phyloP scores from a whole-genome alignment of 2,888 invertebrate species.

The Octodonta nipae region DNA sequence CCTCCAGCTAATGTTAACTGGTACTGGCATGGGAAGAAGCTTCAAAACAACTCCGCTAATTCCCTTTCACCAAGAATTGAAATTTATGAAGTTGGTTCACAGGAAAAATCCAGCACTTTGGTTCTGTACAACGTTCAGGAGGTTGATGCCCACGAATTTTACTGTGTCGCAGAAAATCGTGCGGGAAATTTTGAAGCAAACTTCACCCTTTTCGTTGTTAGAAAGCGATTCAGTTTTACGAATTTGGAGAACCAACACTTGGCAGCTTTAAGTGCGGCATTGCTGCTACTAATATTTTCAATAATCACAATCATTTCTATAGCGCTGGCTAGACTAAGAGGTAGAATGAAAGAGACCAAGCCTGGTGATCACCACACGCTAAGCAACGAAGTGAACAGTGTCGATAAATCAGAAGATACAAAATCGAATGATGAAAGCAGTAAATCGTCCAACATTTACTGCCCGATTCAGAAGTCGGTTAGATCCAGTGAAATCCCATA shows the following conservation, averaged over 20 bases:
- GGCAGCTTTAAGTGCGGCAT: constrained; percentile 69
- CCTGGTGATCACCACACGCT: neutral
- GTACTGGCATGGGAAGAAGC: constrained; percentile 72
- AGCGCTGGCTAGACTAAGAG: constrained; percentile 57
- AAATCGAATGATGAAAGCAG: constrained; percentile 38
- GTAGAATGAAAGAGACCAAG: too few relatives aligned
- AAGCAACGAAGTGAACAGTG: constrained; percentile 48
- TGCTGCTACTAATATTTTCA: constrained; percentile 63
- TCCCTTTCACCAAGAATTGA: constrained; percentile 64
- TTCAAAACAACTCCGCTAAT: constrained; percentile 65
- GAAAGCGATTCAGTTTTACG: constrained; percentile 64
- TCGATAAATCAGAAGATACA: constrained; percentile 24
- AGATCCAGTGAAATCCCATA: constrained; percentile 41
- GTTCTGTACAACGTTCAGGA: constrained; percentile 72
- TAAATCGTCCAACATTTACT: neutral
- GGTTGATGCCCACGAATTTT: constrained; percentile 70
- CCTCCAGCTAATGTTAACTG: constrained; percentile 72
- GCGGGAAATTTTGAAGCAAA: constrained; percentile 80
- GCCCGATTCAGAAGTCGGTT: constrained; percentile 3
- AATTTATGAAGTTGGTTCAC: constrained; percentile 63
- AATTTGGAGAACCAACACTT: constrained; percentile 74
- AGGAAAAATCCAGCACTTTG: constrained; percentile 62
- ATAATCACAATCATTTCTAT: constrained; percentile 60
- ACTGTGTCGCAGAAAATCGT: constrained; percentile 79
- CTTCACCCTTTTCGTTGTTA: constrained; percentile 71